Conservation (phyloP, 2,888 invertebrate genomes). For the Neoscelio sp. region DNA sequence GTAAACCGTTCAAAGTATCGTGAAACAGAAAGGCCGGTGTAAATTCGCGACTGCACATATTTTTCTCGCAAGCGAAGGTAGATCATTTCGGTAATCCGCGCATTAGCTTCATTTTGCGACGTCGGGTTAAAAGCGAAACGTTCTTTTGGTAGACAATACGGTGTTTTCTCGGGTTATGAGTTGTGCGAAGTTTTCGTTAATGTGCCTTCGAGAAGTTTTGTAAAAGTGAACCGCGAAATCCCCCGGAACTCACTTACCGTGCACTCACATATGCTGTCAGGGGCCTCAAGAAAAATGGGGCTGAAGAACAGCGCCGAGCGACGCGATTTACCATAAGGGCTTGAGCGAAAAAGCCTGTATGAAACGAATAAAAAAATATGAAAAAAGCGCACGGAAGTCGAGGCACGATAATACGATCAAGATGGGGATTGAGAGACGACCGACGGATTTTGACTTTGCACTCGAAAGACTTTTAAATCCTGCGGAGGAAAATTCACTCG, state of each 20-base stretch:
- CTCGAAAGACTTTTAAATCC: conserved; percentile 31
- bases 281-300: conserved; percentile 74
- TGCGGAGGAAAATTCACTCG: conserved; percentile 30
- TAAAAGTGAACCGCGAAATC: conserved; percentile 61
- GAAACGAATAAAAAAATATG: conserved; percentile 22
- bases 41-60: conserved; percentile 17
- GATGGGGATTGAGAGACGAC: conserved; percentile 13
- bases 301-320: conserved; percentile 66
- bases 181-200: conserved; percentile 60
- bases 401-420: conserved; percentile 53
- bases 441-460: conserved; percentile 51
- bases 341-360: conserved; percentile 39
- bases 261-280: conserved; percentile 73
- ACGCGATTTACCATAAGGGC: conserved; percentile 67
- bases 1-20: not conserved
- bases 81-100: conserved; percentile 43
- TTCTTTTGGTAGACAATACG: conserved; percentile 12
- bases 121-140: conserved; percentile 34
- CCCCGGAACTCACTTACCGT: conserved; percentile 66
- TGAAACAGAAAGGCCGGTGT: not conserved
- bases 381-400: conserved; percentile 9
- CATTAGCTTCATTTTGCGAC: conserved; percentile 32
- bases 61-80: conserved; percentile 23
- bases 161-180: conserved; percentile 37
- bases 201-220: conserved; percentile 47